These are phyloP conservation scores for Platyrinchus mystaceus DNA, from an alignment of 2,797 vertebrate species.

Conservation along the genomic window DNA sequence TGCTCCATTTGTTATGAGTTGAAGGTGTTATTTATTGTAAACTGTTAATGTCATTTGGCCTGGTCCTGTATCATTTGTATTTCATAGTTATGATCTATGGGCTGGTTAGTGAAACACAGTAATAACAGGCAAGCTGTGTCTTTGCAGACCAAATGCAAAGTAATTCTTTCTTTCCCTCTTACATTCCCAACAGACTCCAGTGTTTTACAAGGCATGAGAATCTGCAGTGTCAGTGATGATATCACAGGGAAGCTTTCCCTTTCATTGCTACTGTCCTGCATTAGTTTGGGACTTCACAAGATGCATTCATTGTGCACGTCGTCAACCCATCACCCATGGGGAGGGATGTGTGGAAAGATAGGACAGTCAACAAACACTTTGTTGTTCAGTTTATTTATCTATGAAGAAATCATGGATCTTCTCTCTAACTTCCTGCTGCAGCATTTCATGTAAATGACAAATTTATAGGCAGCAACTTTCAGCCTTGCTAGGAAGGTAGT, in stretches of 20 bases:
- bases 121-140: not conserved
- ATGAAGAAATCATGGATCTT: not conserved
- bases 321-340: accelerated
- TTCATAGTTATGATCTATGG: not conserved
- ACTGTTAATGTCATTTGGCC: not conserved
- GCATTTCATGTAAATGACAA: not conserved
- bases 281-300: not conserved
- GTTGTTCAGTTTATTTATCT: not conserved
- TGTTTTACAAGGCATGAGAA: not conserved
- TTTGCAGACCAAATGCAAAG: not conserved
- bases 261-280: not conserved
- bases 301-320: not conserved
- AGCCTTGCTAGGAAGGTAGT: not conserved
- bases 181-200: not conserved
- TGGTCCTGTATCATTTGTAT: not conserved
- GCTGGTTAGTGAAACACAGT: not conserved
- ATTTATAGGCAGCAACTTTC: not conserved
- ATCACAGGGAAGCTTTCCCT: not conserved
- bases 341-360: not conserved
- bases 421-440: not conserved
- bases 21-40: not conserved
- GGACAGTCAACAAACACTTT: not conserved
- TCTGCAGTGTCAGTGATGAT: not conserved
- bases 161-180: not conserved
- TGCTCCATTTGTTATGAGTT: not conserved